These are phyloP conservation scores for Hirtodrosophila alboralis DNA, from an alignment of 2,888 invertebrate genomes.

Conservation along the genomic window DNA sequence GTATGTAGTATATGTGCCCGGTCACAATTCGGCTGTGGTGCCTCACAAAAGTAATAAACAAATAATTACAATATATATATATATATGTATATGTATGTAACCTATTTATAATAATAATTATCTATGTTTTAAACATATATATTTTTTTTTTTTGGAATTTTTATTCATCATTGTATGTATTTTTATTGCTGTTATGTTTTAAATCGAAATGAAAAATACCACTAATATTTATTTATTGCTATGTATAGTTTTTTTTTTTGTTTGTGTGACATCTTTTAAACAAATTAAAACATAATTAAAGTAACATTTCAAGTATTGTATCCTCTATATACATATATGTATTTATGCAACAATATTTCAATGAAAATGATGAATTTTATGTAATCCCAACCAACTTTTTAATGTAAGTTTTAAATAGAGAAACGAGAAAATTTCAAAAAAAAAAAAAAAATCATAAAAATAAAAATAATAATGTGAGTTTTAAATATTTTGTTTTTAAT, in stretches of 20 bases:
- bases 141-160: conserved; percentile 30
- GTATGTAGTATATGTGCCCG: conserved; percentile 8
- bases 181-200: conserved; percentile 56
- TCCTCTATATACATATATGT: too few species aligned
- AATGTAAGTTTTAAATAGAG: conserved; percentile 67
- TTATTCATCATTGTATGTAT: conserved; percentile 25
- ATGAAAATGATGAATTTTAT: conserved; percentile 41
- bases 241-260: conserved; percentile 42
- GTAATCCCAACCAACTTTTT: conserved; percentile 51
- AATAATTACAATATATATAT: too few species aligned
- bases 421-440: conserved; percentile 9
- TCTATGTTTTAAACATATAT: conserved; percentile 39
- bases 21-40: conserved; percentile 28
- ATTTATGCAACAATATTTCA: conserved; percentile 24
- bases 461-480: conserved; percentile 26
- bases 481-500: conserved; percentile 34
- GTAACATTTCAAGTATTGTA: conserved; percentile 30
- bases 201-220: conserved; percentile 35
- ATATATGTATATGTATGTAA: conserved; percentile 29
- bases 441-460: not conserved
- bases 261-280: conserved; percentile 10
- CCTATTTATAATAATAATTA: conserved; percentile 51
- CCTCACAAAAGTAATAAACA: conserved; percentile 6
- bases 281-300: conserved; percentile 15
- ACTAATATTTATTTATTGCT: conserved; percentile 66